These are phyloP conservation scores for Heliocidaris erythrogramma DNA, from an alignment of 35 echinoderm and acorn worm species.

Conservation along the genomic window DNA sequence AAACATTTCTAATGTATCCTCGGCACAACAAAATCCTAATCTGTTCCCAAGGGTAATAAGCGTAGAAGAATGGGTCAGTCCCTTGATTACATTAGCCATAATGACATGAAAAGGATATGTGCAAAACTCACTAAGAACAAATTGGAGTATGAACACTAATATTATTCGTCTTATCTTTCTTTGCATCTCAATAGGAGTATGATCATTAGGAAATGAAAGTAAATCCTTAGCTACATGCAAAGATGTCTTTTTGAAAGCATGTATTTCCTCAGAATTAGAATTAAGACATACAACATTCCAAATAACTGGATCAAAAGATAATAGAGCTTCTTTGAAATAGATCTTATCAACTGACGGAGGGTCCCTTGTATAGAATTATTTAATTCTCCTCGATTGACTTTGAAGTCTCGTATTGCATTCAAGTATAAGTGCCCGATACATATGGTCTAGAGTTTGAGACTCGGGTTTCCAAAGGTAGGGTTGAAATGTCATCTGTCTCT, in stretches of 20 bases:
- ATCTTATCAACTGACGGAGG: not conserved
- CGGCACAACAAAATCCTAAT: constrained; percentile 48
- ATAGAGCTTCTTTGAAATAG: not conserved
- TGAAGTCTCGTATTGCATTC: not conserved
- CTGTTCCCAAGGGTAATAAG: constrained; percentile 27
- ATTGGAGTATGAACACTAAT: constrained; percentile 47
- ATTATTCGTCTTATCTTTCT: constrained; percentile 30
- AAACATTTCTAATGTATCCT: constrained; percentile 39
- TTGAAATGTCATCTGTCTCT: not conserved
- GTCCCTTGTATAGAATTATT: not conserved
- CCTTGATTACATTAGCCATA: constrained; percentile 52
- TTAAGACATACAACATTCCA: constrained; percentile 20
- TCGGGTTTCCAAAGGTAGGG: not conserved
- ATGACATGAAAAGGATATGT: constrained; percentile 58
- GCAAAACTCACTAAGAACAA: constrained; percentile 30
- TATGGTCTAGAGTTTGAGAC: not conserved
- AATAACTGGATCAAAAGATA: constrained; percentile 41
- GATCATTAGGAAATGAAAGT: constrained; percentile 28
- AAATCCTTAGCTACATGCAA: not conserved
- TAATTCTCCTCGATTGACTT: not conserved
- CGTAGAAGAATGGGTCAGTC: constrained; percentile 56
- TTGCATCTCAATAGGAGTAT: not conserved
- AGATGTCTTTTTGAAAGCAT: constrained; percentile 17
- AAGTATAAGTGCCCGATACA: not conserved
- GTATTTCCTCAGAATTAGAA: constrained; percentile 18